Evolutionary conservation across 2,888 invertebrate species (phyloP).

Genomic region (Tipula helvola): DNA sequence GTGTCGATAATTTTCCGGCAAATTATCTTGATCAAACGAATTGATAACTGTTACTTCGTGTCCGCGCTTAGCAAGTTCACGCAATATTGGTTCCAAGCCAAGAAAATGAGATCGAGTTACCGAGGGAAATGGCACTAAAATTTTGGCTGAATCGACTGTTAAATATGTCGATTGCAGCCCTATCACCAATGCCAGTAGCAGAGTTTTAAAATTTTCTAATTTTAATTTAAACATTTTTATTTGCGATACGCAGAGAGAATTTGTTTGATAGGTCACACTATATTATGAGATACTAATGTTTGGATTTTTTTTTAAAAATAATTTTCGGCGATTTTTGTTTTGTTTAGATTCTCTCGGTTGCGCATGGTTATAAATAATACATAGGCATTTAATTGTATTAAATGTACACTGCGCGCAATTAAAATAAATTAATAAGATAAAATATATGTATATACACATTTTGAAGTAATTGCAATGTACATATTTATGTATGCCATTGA

Average conservation of each 20-base stretch:
- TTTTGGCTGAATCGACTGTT: neutral
- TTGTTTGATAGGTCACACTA: neutral
- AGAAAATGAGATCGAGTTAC: neutral
- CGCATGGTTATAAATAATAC: neutral
- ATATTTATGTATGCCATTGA: too few species aligned
- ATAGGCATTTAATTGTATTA: neutral
- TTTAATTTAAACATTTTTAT: neutral
- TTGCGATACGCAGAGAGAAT: neutral
- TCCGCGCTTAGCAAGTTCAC: neutral
- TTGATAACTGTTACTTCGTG: neutral
- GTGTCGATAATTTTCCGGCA: neutral
- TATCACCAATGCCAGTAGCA: neutral
- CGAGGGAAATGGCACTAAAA: neutral
- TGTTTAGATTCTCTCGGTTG: neutral
- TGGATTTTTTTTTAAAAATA: neutral
- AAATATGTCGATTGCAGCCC: neutral
- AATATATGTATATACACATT: too few species aligned
- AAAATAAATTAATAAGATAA: too few species aligned
- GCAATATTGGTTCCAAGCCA: neutral
- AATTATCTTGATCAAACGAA: constrained; percentile 5
- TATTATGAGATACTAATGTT: neutral
- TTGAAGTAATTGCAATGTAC: too few species aligned
- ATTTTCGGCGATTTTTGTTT: neutral
- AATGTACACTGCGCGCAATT: neutral
- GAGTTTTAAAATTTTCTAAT: neutral